Evolutionary conservation across 2,888 invertebrate genomes (phyloP).

Genomic region (Melinopterus prodromus): DNA sequence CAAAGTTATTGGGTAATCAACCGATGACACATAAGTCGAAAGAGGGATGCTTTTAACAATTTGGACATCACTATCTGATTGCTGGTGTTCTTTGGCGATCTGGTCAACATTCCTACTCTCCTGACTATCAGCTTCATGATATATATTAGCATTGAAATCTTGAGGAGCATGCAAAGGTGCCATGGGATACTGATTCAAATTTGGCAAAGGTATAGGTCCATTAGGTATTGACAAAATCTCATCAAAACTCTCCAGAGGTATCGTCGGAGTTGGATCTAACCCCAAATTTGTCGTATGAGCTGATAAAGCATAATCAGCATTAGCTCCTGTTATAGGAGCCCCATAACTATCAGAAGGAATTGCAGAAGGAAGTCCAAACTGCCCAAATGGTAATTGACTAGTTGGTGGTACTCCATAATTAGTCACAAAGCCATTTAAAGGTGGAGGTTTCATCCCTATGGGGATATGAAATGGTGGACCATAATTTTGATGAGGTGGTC

Average conservation of each 20-base stretch:
- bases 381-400: constrained; percentile 30
- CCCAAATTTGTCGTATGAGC: constrained; percentile 42
- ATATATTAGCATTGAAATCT: constrained; percentile 50
- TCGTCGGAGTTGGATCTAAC: constrained; percentile 43
- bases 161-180: constrained; percentile 68
- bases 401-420: constrained; percentile 33
- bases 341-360: constrained; percentile 51
- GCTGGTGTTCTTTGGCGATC: not conserved
- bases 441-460: constrained; percentile 41
- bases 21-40: constrained; percentile 73
- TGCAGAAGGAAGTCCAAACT: constrained; percentile 15
- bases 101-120: constrained; percentile 32
- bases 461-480: constrained; percentile 38
- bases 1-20: constrained; percentile 76
- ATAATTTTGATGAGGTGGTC: constrained; percentile 40
- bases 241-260: constrained; percentile 34
- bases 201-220: constrained; percentile 68
- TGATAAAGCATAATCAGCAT: constrained; percentile 43
- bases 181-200: constrained; percentile 63
- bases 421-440: constrained; percentile 43
- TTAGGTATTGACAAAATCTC: constrained; percentile 32
- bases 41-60: constrained; percentile 72
- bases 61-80: constrained; percentile 58
- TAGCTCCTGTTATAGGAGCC: constrained; percentile 56
- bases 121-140: constrained; percentile 18